Conservation (phyloP, 2,113 vertebrate genomes). For the Calypte anna region DNA sequence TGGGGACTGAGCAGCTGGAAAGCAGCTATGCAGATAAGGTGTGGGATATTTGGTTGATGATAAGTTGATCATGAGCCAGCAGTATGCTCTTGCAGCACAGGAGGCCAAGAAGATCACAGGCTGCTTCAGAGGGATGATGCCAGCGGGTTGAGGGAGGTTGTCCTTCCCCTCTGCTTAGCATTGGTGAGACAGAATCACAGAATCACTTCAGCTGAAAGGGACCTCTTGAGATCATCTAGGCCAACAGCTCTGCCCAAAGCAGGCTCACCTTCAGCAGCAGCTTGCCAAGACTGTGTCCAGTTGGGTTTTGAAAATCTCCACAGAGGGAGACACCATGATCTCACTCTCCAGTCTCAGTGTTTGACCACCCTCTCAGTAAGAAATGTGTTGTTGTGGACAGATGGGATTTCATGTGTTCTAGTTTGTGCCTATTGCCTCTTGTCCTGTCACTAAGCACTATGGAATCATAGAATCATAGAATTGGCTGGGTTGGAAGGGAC, state of each 20-base stretch:
- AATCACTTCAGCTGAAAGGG: background rate
- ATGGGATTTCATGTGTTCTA: background rate
- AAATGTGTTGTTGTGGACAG: background rate
- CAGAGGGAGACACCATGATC: background rate
- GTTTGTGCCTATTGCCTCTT: background rate
- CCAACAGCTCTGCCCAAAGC: background rate
- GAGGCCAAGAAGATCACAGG: background rate
- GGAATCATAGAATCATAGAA: no score
- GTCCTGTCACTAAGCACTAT: background rate
- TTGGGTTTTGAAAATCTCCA: background rate
- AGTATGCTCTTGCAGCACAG: background rate
- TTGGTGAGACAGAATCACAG: background rate
- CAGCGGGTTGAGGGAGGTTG: background rate
- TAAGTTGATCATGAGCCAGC: background rate
- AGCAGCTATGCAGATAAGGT: background rate
- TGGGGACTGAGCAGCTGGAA: background rate
- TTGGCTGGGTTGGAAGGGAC: no score
- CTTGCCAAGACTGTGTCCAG: background rate
- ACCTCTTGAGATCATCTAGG: background rate
- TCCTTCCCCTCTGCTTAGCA: background rate
- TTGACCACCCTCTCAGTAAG: background rate
- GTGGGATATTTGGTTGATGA: fast-evolving
- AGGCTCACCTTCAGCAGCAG: background rate
- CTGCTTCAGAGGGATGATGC: background rate
- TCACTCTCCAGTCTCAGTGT: background rate